Percentiles rank a stretch among this genome's conserved stretches.
These are phyloP conservation scores for Lophochroa leadbeateri DNA, from an alignment of 2,113 vertebrate species.

Conservation along the genomic window DNA sequence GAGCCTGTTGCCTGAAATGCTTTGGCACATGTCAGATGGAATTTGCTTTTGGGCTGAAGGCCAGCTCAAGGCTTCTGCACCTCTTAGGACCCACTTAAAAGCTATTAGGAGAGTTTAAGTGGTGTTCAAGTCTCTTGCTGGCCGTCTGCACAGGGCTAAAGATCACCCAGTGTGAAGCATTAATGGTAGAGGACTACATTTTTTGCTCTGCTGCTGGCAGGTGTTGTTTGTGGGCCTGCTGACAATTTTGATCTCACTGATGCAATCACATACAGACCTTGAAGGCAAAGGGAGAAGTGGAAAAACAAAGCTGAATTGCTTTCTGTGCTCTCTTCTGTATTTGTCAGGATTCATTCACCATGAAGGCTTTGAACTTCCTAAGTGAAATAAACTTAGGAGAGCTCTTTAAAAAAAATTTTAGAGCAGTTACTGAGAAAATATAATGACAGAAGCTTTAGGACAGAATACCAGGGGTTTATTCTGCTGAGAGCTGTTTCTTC, in stretches of 20 bases:
- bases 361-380: background rate
- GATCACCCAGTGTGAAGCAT: background rate
- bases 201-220: background rate
- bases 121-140: background rate
- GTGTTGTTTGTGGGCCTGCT: background rate
- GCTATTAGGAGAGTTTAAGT: conserved; percentile 31
- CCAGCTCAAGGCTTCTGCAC: background rate
- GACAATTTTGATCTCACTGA: conserved; percentile 10
- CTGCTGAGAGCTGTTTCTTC: background rate
- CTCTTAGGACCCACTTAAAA: conserved; percentile 48
- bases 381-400: background rate
- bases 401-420: background rate
- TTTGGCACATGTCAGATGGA: background rate
- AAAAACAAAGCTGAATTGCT: conserved; percentile 18
- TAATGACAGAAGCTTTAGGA: background rate
- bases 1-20: background rate
- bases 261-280: background rate
- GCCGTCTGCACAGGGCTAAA: background rate
- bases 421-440: background rate
- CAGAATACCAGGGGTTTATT: background rate
- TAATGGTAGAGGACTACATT: background rate
- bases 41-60: conserved; percentile 17
- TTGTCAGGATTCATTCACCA: background rate
- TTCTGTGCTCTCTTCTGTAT: conserved; percentile 6
- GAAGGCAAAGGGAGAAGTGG: conserved; percentile 1